Evolutionary conservation across 2,113 vertebrate species (phyloP), one percentile per base, ranked within the genome.

Genomic region (Etheostoma cragini): DNA sequence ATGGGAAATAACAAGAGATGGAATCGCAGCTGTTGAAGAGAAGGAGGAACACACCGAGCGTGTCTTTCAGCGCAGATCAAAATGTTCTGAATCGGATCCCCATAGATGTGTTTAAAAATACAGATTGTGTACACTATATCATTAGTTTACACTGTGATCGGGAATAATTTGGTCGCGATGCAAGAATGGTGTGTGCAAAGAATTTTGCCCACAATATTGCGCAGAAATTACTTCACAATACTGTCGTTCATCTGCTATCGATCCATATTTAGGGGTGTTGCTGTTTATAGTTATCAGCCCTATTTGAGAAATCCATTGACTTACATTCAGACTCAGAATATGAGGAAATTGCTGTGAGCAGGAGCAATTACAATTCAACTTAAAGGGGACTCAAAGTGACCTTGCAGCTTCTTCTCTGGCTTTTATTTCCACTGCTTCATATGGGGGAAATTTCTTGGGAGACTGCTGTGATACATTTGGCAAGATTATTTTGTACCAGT

Each of bases 21-120:
- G n/a, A 47, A 38, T 72, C 3, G 33, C 42, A 4, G 77, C 19
- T 38, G 47, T 42, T 54, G 72, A 49, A 70, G n/a, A 77, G 38
- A 42, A 19, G 45, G 24, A 49, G 16, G 35, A 60, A 1, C 12
- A 45, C 4, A 56, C 33, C 33, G 19, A 45, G 52, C 21, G 50
- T 47, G 33, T 45, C 8, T 52, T 12, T 61, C 60, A 35, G 12
- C 16, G 49, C 63, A 26, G 12, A 35, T 65, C 6, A 0, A 76
- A 62, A 49, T 30, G 2, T 66, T 42, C 58, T n/a, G n/a, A n/a
- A n/a, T 3, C 58, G 22, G 30, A 53, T 16, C 6, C n/a, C 19
- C 46, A 6, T 30, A 13, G 62, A 78, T 72, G n/a, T 53, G 21
- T 74, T 74, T 74, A 35, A 77, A 73, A 60, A 62, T 19, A 38